Percentiles rank a stretch among this genome's conserved stretches.
phyloP scores from a whole-genome alignment of 2,113 vertebrate genomes.

The Cynoglossus semilaevis region DNA sequence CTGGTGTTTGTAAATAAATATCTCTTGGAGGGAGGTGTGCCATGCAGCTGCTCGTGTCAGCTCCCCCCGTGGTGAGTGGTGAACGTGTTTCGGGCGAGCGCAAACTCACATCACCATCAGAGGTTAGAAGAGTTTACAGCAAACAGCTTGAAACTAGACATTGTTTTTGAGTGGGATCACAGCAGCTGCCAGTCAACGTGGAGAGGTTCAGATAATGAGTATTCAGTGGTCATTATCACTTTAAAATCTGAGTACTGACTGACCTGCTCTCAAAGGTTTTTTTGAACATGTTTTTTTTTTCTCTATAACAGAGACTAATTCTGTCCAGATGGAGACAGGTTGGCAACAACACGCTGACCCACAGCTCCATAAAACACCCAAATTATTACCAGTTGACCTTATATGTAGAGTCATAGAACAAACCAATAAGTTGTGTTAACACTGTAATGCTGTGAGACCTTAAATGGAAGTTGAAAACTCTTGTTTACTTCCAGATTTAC shows the following conservation, averaged over 20 bases:
- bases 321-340: too few relatives aligned
- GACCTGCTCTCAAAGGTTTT: too few relatives aligned
- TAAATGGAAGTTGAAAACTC: too few relatives aligned
- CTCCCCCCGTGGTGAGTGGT: background rate
- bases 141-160: slow-evolving; percentile 10
- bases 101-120: slow-evolving; percentile 10
- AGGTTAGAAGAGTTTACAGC: background rate
- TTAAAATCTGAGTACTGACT: background rate
- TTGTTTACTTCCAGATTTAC: too few relatives aligned
- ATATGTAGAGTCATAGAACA: too few relatives aligned
- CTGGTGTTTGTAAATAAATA: slow-evolving; percentile 49
- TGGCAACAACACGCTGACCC: too few relatives aligned
- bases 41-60: background rate
- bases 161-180: background rate
- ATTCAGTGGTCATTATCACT: background rate
- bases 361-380: too few relatives aligned
- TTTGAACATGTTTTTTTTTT: too few relatives aligned
- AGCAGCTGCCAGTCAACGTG: slow-evolving; percentile 1
- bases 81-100: slow-evolving; percentile 1
- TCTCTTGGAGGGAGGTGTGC: slow-evolving; percentile 25
- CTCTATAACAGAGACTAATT: too few relatives aligned
- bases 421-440: too few relatives aligned
- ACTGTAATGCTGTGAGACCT: too few relatives aligned
- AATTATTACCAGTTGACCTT: too few relatives aligned
- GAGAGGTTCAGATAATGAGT: background rate